Evolutionary conservation across 2,113 vertebrate species (phyloP), one percentile per base, ranked within the genome.

Genomic region (Phycodurus eques): DNA sequence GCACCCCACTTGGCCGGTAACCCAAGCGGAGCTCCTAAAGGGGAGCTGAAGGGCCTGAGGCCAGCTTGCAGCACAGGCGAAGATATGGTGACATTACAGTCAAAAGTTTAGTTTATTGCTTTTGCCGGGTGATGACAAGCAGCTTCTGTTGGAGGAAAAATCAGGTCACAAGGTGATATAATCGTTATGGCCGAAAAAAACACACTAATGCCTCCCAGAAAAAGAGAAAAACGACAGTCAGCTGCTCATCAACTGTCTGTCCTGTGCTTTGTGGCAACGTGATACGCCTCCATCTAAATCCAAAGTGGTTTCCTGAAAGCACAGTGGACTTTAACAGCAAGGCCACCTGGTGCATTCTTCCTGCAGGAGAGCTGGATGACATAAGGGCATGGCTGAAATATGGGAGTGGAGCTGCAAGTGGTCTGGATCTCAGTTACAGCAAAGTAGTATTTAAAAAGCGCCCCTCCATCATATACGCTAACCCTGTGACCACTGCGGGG

Each of bases 361-460:
- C 85, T 83, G 86, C 35, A 39, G 76, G 74, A 83, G 90, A 89
- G 86, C 75, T 80, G 83, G 87, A 77, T 53, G 82, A 87, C 77
- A 87, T 83, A 88, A 90, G 84, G 86, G 86, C 89, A 88, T 88
- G 89, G 76, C 85, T 90, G 82, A 82, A 90, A 89, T 89, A 90
- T 82, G 84, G 86, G 80, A 53, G 63, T 20, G 67, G 62, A 80
- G 66, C 70, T 86, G 72, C 88, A 89, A 90, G 88, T 83, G 87
- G 87, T 75, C 74, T 78, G 77, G 82, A 79, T 90, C 88, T 93
- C 91, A 88, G 89, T 91, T 92, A 90, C 92, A 90, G 84, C 88
- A 88, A 87, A 90, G 88, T 87, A 81, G 74, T 76, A 87, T 92
- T 92, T 93, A 89, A 93, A 90, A 92, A 83, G 80, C 75, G 64